Base-by-base conservation (phyloP, 2,797 vertebrate genomes). In the Pseudopleuronectes americanus region DNA sequence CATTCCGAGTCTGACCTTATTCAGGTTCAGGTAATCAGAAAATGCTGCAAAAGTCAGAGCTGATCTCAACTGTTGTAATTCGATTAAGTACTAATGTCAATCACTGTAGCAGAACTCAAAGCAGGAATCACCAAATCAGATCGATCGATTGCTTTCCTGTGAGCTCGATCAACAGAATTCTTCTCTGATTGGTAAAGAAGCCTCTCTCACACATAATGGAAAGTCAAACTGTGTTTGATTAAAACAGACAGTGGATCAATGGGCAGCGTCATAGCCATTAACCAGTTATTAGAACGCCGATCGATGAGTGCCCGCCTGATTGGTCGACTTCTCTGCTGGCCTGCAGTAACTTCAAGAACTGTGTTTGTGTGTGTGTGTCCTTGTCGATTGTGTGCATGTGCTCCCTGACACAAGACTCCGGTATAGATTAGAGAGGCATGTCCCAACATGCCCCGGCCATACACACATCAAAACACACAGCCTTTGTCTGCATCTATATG, bases 401-500 rank as follows among this genome's bases (percentile, higher is more conserved):
- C 64, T 57, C 49, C 36, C 55, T 84, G 74, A 79, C 61, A 58
- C 68, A 57, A 71, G 66, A 74, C 62, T 75, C 53, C 13, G 21
- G 23, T 83, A 80, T 82, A 86, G 81, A 87, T 83, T 74, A 71
- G 23, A 68, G 51, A 31, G 72, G 82, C 85, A 83, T 87, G 90
- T 89, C 85, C 87, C 68, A 49, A 85, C 90, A 88, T 89, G 89
- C 79, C 79, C 88, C 17, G 26, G 31, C 53, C 68, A 24, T 47
- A 68, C 68, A n/a, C 71, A 64, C 88, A 86, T 84, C 72, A 70
- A 80, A 80, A 89, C 85, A 90, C 86, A 75, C 78, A 68, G 73
- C 71, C 85, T 84, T 86, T 91, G 88, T 90, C 54, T 22, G 59
- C 22, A 9, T 68, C 78, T 79, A 79, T 88, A 86, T 72, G 85